Evolutionary conservation across 1,140 invertebrate genomes (phyloP).

Genomic region (Anastrepha obliqua): DNA sequence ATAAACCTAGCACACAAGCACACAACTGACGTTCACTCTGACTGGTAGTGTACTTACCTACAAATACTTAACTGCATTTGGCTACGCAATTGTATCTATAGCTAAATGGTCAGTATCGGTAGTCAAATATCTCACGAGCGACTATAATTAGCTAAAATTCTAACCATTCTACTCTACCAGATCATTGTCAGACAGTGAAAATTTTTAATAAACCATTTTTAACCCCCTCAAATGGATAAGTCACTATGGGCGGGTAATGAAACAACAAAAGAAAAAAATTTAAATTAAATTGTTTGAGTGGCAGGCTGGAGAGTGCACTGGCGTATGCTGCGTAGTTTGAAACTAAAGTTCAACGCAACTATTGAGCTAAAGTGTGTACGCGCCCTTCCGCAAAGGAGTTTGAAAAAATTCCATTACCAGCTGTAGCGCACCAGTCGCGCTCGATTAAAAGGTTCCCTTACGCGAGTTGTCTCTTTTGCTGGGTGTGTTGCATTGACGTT

Average conservation of each 20-base stretch:
- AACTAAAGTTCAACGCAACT: constrained; percentile 43
- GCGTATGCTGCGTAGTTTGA: neutral
- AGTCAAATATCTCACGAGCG: constrained; percentile 34
- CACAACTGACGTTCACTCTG: constrained; percentile 17
- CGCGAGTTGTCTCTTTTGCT: neutral
- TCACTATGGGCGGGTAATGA: neutral
- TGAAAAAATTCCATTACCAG: neutral
- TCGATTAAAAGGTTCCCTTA: neutral
- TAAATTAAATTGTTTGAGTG: constrained; percentile 20
- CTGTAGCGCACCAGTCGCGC: neutral
- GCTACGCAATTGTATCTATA: constrained; percentile 18
- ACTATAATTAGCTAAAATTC: constrained; percentile 52
- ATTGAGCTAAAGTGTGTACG: constrained; percentile 13
- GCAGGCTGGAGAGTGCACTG: neutral
- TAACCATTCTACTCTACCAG: neutral
- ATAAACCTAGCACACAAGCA: neutral
- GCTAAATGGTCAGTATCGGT: constrained; percentile 28
- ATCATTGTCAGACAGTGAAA: too few species aligned
- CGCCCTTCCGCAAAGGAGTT: neutral
- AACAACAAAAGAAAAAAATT: neutral
- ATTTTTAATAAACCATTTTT: constrained; percentile 35
- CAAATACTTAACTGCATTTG: neutral
- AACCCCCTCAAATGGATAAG: neutral
- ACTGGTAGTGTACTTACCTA: neutral
- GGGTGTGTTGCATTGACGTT: constrained; percentile 8